Evolutionary conservation across 2,113 vertebrate genomes (phyloP), one percentile per base, ranked within the genome.

Genomic region (Callospermophilus lateralis): DNA sequence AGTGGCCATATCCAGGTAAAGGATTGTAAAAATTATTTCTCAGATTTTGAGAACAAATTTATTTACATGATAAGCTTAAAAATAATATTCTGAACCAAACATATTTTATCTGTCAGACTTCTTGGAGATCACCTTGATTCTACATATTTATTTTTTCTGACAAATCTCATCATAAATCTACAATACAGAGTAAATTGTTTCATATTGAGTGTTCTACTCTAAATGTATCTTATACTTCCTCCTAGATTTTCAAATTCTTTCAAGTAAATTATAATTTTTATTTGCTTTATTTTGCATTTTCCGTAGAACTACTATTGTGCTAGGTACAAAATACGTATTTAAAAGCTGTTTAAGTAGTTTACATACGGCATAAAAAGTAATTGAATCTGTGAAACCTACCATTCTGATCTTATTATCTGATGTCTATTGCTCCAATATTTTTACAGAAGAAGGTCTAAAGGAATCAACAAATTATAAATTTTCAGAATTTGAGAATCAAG

Each of bases 361-460:
- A 70, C 11, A 42, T 45, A 13, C 84, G 32, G 48, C 83, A 86
- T 51, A 79, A 88, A 93, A 16, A 72, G 24, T 70, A 84, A 93
- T 8, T 58, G 65, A 84, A 79, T 8, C 30, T 7, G 48, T 32
- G 39, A 93, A 86, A 72, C 10, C 42, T 79, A 15, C 58, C 65
- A 85, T 84, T 89, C 30, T 68, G 26, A 68, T 83, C 6, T 84
- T 81, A 61, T 76, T 67, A 86, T 81, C n/a, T 37, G 45, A 85
- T 95, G 48, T 34, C 55, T 86, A 74, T 48, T 84, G 22, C 73
- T 97, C 5, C 67, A 93, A 32, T 87, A n/a, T 77, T 26, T 96
- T 90, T 73, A 51, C 24, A 89, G 78, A 90, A 53, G 16, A 81
- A 89, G 30, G 84, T 30, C 61, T 48, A 80, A 48, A 97, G n/a